Conservation (phyloP, 2,797 vertebrate species). For the Poeciliopsis presidionis region DNA sequence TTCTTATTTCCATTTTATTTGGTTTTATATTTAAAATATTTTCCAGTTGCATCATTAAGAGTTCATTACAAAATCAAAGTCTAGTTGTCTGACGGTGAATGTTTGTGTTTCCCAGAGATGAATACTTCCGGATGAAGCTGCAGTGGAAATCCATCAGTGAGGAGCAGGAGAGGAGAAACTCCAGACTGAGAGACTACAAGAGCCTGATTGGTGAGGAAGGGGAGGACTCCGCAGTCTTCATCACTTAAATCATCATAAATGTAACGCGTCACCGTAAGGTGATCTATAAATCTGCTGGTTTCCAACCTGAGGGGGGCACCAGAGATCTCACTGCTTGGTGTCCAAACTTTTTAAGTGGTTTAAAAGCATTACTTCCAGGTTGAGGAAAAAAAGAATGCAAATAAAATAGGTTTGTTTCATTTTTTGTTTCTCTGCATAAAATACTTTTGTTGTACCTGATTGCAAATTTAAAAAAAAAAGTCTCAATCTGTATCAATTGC, state of each 20-base stretch:
- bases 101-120: conserved; percentile 81
- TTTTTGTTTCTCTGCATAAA: too few species aligned
- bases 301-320: not conserved
- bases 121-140: conserved; percentile 98
- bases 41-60: too few species aligned
- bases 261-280: not conserved
- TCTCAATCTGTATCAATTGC: too few species aligned
- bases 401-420: too few species aligned
- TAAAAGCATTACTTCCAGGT: too few species aligned
- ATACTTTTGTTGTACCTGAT: too few species aligned
- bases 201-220: conserved; percentile 92
- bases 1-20: too few species aligned
- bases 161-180: conserved; percentile 95
- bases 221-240: not conserved
- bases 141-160: conserved; percentile 98
- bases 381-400: too few species aligned
- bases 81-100: not conserved
- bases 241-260: not conserved
- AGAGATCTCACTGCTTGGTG: not conserved
- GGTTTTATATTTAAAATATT: too few species aligned
- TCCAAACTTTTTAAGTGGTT: too few species aligned
- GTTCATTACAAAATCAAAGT: too few species aligned
- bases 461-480: too few species aligned
- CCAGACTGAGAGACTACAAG: conserved; percentile 90
- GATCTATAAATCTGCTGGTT: not conserved